Evolutionary conservation across 1,140 invertebrate species (phyloP).

Genomic region (Coptotermes formosanus): DNA sequence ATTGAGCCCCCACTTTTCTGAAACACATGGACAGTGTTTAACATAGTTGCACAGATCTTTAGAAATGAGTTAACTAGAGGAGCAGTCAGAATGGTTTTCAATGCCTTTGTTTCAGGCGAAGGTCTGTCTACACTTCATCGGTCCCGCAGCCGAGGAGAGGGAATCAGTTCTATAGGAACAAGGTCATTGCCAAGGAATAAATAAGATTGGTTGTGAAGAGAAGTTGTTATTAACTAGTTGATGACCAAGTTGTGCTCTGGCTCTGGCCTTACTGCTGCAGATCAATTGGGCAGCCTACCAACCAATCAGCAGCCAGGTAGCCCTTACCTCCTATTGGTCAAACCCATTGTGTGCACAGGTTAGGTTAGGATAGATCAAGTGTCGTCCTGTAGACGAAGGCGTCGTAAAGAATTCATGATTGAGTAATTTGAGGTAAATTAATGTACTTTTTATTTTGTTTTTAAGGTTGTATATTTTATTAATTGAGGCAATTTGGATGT

Average conservation of each 20-base stretch:
- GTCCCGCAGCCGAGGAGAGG: slow-evolving; percentile 66
- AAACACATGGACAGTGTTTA: too few relatives aligned
- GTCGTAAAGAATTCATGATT: neutral
- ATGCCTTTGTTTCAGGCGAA: slow-evolving; percentile 45
- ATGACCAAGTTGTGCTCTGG: neutral
- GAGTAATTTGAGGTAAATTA: neutral
- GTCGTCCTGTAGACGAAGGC: neutral
- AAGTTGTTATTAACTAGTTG: slow-evolving; percentile 12
- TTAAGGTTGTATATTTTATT: neutral
- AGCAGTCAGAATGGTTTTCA: too few relatives aligned
- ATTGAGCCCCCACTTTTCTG: too few relatives aligned
- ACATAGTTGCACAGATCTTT: too few relatives aligned
- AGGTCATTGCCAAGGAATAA: slow-evolving; percentile 21
- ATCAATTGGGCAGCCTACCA: neutral
- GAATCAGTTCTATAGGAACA: slow-evolving; percentile 61
- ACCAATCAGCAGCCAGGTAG: neutral
- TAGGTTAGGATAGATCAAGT: slow-evolving; percentile 5
- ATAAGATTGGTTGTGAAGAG: neutral
- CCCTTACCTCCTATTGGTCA: neutral
- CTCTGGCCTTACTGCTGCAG: neutral
- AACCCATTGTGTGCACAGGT: neutral
- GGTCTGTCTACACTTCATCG: slow-evolving; percentile 55
- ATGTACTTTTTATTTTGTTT: neutral
- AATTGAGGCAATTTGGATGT: neutral
- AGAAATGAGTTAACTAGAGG: too few relatives aligned